phyloP scores from a whole-genome alignment of 2,888 invertebrate genomes.

The Actias luna region DNA sequence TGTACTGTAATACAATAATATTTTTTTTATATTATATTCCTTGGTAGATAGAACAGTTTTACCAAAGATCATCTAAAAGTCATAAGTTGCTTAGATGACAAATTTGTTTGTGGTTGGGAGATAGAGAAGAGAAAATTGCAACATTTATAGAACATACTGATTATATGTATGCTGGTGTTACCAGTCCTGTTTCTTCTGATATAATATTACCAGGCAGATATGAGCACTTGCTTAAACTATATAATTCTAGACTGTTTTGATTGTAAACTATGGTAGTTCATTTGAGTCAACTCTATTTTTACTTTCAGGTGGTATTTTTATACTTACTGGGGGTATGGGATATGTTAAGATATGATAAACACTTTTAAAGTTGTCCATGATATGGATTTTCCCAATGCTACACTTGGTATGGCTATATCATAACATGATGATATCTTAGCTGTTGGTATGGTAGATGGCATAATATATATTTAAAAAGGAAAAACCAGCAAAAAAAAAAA shows the following conservation, averaged over 20 bases:
- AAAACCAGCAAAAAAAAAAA: slow-evolving; percentile 68
- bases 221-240: slow-evolving; percentile 93
- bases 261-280: slow-evolving; percentile 93
- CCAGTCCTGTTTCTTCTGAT: slow-evolving; percentile 88
- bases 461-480: slow-evolving; percentile 92
- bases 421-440: slow-evolving; percentile 91
- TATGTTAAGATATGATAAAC: slow-evolving; percentile 95
- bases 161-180: slow-evolving; percentile 92
- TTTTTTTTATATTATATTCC: slow-evolving; percentile 27
- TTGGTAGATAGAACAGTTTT: slow-evolving; percentile 90
- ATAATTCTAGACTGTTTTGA: slow-evolving; percentile 90
- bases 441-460: slow-evolving; percentile 95
- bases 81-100: slow-evolving; percentile 95
- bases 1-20: background rate
- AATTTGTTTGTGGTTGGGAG: slow-evolving; percentile 94
- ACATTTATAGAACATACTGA: slow-evolving; percentile 87
- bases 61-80: slow-evolving; percentile 89
- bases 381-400: slow-evolving; percentile 93
- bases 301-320: slow-evolving; percentile 93
- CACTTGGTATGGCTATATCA: slow-evolving; percentile 91
- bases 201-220: slow-evolving; percentile 93
- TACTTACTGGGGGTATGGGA: slow-evolving; percentile 95
- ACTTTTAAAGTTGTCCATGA: slow-evolving; percentile 94
- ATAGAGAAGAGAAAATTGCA: slow-evolving; percentile 88
- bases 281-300: slow-evolving; percentile 94